Conservation (phyloP, 2,113 vertebrate genomes). For the Toxostoma redivivum region DNA sequence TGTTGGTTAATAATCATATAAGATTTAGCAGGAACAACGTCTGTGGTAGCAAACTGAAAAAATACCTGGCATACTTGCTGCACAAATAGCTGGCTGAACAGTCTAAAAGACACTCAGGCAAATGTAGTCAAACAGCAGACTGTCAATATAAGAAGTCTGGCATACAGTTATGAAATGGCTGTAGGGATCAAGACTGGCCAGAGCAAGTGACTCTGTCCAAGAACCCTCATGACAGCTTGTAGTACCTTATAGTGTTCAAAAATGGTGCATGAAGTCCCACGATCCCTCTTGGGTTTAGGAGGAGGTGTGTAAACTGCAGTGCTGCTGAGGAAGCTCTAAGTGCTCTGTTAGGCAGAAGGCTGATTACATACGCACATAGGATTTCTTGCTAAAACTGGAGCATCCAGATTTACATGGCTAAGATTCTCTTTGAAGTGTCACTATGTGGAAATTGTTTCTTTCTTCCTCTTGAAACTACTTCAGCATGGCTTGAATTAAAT, state of each 20-base stretch:
- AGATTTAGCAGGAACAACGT: background rate
- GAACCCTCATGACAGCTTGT: background rate
- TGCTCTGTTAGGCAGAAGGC: background rate
- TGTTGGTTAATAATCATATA: background rate
- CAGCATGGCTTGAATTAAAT: background rate
- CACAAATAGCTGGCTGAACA: background rate
- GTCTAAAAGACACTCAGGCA: background rate
- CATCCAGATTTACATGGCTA: background rate
- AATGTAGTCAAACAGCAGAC: background rate
- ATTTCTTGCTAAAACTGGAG: background rate
- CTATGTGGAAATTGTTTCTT: background rate
- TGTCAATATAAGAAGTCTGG: background rate
- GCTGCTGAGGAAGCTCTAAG: background rate
- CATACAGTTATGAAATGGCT: background rate
- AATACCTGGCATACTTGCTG: background rate
- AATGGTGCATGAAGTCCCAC: background rate
- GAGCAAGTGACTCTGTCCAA: background rate
- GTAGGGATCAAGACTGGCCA: background rate
- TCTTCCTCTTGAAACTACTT: background rate
- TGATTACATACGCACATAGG: background rate
- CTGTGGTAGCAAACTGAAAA: background rate
- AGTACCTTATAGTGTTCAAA: background rate
- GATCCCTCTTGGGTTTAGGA: background rate
- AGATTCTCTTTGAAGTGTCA: constrained; percentile 18
- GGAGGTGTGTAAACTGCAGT: background rate